Percentiles rank a stretch among this genome's conserved stretches.
These are phyloP conservation scores for Pocillopora damicornis DNA, from an alignment of 64 coral and sea anemone genomes.

Conservation along the genomic window DNA sequence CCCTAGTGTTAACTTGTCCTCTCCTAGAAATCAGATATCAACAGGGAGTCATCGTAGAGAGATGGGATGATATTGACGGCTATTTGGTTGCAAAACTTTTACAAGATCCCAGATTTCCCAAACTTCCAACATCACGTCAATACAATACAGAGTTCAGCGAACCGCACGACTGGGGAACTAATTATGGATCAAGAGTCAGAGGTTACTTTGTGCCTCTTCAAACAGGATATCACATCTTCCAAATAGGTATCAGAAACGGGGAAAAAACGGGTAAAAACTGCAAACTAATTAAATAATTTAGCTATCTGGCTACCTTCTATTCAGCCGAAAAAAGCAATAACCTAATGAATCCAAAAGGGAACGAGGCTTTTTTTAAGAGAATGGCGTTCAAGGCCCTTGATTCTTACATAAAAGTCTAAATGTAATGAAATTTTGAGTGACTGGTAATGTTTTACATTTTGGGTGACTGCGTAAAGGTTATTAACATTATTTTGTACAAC, in stretches of 20 bases:
- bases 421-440: too few species aligned
- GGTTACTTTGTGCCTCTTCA: conserved; percentile 49
- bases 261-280: not conserved
- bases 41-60: conserved; percentile 36
- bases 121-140: not conserved
- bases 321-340: too few species aligned
- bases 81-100: conserved; percentile 25
- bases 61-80: conserved; percentile 57
- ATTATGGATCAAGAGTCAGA: conserved; percentile 43
- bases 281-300: not conserved
- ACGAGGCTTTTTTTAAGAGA: too few species aligned
- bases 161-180: conserved; percentile 31
- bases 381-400: too few species aligned
- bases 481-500: too few species aligned
- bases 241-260: conserved; percentile 19
- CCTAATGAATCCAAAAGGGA: too few species aligned
- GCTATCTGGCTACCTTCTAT: too few species aligned
- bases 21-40: conserved; percentile 3
- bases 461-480: too few species aligned
- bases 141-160: not conserved
- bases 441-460: too few species aligned
- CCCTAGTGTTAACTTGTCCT: not conserved
- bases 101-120: conserved; percentile 31
- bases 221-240: conserved; percentile 35
- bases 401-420: too few species aligned